Evolutionary conservation across 2,888 invertebrate species (phyloP).

Genomic region (Coelinius sp.): DNA sequence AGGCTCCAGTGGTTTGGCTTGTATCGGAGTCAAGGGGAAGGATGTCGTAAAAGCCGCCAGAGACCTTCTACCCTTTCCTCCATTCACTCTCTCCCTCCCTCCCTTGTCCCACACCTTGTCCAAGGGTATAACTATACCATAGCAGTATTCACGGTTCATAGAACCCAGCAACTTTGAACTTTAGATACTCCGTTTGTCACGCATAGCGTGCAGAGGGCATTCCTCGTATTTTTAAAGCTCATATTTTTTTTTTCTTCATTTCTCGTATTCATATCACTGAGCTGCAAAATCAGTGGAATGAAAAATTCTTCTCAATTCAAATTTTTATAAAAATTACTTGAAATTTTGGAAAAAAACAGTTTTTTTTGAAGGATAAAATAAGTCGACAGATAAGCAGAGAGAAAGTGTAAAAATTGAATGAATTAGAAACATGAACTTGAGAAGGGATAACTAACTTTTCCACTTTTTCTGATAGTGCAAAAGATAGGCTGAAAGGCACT

Average conservation of each 20-base stretch:
- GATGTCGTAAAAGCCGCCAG: conserved; percentile 53
- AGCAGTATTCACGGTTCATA: conserved; percentile 53
- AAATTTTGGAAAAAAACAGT: too few species aligned
- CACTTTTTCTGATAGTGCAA: conserved; percentile 4
- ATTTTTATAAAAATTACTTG: not conserved
- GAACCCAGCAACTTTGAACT: conserved; percentile 52
- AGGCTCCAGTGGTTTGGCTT: conserved; percentile 31
- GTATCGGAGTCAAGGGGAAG: conserved; percentile 47
- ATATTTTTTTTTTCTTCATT: conserved; percentile 3
- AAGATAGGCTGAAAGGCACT: conserved; percentile 1
- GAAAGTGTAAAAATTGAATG: not conserved
- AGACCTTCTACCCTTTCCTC: conserved; percentile 4
- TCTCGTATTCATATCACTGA: not conserved
- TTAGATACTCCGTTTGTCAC: conserved; percentile 58
- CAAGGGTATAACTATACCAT: conserved; percentile 8
- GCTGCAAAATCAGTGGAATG: not conserved
- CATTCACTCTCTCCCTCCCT: not conserved
- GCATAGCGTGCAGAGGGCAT: conserved; percentile 55
- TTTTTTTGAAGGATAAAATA: too few species aligned
- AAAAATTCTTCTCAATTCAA: too few species aligned
- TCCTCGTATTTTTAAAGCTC: conserved; percentile 1
- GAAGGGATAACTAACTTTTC: not conserved
- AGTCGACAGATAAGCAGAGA: not conserved
- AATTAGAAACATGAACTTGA: conserved; percentile 13
- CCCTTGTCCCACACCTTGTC: not conserved